Base-by-base conservation (phyloP, 2,113 vertebrate genomes). In the Melanerpes aurifrons region DNA sequence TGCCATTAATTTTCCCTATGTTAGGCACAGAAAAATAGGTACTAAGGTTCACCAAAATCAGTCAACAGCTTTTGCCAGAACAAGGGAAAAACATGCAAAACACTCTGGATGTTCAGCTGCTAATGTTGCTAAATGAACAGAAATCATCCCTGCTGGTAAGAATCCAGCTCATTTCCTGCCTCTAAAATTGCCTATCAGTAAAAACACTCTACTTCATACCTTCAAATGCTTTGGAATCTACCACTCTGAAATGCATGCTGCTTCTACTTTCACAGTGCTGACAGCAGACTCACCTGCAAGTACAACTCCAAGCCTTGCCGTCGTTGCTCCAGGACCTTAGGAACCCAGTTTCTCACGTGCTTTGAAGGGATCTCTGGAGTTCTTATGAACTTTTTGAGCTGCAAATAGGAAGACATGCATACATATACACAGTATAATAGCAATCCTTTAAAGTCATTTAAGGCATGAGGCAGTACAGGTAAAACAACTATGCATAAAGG, bases 331-430 rank as follows among this genome's bases (percentile, higher is more conserved):
- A 99, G 94, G 28, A 99, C 99, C 96, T 99, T 99, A 21, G 99
- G 99, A 53, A 99, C 97, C 99, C 99, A 99, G 98, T 99, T 99
- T 88, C 99, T 98, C 16, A 99, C 99, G 3, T 99, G 99, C 89
- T 99, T 99, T 45, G 99, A 99, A 57, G 99, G 99, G 32, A 99
- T 99, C 96, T 99, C 99, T 20, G 99, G 99, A 13, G 98, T 98
- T 96, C 99, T 99, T 93, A 99, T 99, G 91, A 98, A 98, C 96
- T 99, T 99, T 96, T 99, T 99, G 53, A 99, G 97, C 99, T 99
- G 82, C 7, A 50, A 96, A 95, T 8, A 32, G 68, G 64, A 82
- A 21, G 72, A 79, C 69, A 32, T 2, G 5, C 4, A 59, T 40
- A 88, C 10, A 90, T 17, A 88, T 31, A 73, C 15, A 48, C 88